Percentiles rank a stretch among this genome's conserved stretches.
Evolutionary conservation across 2,113 vertebrate species (phyloP).

Genomic region (Crotalus horridus): DNA sequence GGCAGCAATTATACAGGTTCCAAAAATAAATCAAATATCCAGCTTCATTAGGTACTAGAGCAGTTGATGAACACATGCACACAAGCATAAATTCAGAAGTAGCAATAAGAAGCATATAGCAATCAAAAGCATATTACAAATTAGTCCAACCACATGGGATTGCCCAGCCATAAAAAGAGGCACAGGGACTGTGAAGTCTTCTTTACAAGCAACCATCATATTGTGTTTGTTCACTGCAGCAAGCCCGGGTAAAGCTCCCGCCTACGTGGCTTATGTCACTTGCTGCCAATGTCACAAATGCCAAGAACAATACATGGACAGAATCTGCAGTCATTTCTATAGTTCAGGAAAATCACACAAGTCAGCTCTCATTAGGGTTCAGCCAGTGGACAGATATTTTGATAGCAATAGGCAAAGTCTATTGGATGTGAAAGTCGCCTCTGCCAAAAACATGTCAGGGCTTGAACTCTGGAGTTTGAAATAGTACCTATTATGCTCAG

Average conservation of each 20-base stretch:
- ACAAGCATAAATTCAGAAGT: slow-evolving; percentile 3
- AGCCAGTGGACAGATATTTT: not conserved
- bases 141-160: not conserved
- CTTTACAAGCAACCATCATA: not conserved
- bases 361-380: not conserved
- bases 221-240: not conserved
- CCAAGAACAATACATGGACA: not conserved
- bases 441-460: not conserved
- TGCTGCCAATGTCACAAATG: not conserved
- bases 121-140: slow-evolving; percentile 19
- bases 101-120: slow-evolving; percentile 2
- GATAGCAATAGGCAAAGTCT: not conserved
- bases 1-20: accelerated
- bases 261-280: not conserved
- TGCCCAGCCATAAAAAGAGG: not conserved
- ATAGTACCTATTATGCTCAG: not conserved
- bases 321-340: not conserved
- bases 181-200: accelerated
- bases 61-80: not conserved
- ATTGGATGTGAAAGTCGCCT: not conserved
- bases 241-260: not conserved
- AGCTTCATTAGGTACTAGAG: slow-evolving; percentile 3
- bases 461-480: not conserved
- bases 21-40: not conserved
- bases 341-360: accelerated